A percentile compares a stretch with the other conserved stretches of the same genome.
phyloP scores from a whole-genome alignment of 2,113 vertebrate genomes.

The Plecotus auritus region DNA sequence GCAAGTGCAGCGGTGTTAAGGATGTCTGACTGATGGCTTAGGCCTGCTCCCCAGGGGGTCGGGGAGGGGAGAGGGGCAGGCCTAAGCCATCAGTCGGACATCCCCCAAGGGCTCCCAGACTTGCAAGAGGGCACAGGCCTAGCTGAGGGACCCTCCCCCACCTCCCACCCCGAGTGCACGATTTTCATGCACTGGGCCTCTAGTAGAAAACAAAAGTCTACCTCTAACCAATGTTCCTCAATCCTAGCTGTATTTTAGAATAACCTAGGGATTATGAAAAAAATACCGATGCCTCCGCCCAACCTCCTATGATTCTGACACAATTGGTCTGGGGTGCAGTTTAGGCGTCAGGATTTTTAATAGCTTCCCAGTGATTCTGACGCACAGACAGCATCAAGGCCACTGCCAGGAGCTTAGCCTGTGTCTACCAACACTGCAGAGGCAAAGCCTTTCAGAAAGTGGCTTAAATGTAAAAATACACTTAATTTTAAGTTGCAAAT shows the following conservation, averaged over 20 bases:
- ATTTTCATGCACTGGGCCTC: too few species aligned
- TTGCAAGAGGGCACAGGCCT: too few species aligned
- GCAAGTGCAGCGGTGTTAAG: too few species aligned
- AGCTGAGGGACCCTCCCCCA: too few species aligned
- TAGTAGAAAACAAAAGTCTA: background rate
- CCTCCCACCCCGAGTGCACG: too few species aligned
- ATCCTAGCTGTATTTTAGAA: background rate
- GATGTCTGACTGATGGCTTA: too few species aligned
- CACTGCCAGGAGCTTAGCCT: background rate
- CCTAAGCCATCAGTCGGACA: too few species aligned
- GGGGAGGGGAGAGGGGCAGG: too few species aligned
- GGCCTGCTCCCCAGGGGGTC: rapidly evolving
- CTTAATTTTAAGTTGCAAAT: background rate
- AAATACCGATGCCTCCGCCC: background rate
- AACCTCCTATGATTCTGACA: background rate
- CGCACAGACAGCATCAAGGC: background rate
- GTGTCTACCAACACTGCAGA: background rate
- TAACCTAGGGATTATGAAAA: background rate
- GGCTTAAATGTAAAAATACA: background rate
- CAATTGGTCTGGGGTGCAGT: background rate
- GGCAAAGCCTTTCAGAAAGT: background rate
- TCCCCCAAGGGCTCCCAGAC: too few species aligned
- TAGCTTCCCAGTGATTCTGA: background rate
- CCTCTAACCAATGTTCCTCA: background rate
- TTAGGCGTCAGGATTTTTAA: background rate